Conservation (phyloP, 2,797 vertebrate species). For the Bradypodion pumilum region DNA sequence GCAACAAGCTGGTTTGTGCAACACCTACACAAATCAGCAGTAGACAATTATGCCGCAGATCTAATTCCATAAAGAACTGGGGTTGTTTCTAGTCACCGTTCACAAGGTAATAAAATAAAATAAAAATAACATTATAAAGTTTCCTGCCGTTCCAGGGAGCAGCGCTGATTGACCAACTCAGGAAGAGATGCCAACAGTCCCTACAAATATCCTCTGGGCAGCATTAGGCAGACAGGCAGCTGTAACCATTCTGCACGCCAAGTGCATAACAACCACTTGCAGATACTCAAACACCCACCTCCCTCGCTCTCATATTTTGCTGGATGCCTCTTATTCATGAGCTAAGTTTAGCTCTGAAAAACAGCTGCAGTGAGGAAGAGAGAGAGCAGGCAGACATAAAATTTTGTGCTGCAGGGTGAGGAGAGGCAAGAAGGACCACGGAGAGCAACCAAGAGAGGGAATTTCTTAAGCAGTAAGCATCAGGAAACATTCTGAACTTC, state of each 20-base stretch:
- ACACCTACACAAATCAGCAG: conserved; percentile 47
- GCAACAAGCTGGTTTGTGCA: neutral
- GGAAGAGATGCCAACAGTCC: conserved; percentile 55
- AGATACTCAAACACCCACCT: conserved; percentile 47
- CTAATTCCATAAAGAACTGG: conserved; percentile 57
- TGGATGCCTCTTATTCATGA: conserved; percentile 45
- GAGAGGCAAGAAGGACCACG: conserved; percentile 12
- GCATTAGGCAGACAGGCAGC: conserved; percentile 51
- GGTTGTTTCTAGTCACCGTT: conserved; percentile 50
- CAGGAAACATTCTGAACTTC: neutral
- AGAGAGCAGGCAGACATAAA: conserved; percentile 41
- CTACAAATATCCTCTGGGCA: conserved; percentile 39
- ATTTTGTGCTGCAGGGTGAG: neutral
- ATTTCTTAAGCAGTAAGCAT: neutral
- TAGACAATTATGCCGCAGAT: conserved; percentile 54
- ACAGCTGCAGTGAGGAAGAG: conserved; percentile 32
- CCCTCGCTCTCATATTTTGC: conserved; percentile 28
- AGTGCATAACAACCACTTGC: conserved; percentile 26
- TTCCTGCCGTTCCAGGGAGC: conserved; percentile 53
- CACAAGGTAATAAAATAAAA: conserved; percentile 25
- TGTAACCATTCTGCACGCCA: conserved; percentile 40
- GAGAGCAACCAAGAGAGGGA: neutral
- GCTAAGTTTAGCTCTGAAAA: conserved; percentile 30
- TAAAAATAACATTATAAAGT: conserved; percentile 40
- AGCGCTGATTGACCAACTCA: conserved; percentile 58